Evolutionary conservation across 2,797 vertebrate genomes (phyloP), one percentile per base, ranked within the genome.

Genomic region (Bovichtus variegatus): DNA sequence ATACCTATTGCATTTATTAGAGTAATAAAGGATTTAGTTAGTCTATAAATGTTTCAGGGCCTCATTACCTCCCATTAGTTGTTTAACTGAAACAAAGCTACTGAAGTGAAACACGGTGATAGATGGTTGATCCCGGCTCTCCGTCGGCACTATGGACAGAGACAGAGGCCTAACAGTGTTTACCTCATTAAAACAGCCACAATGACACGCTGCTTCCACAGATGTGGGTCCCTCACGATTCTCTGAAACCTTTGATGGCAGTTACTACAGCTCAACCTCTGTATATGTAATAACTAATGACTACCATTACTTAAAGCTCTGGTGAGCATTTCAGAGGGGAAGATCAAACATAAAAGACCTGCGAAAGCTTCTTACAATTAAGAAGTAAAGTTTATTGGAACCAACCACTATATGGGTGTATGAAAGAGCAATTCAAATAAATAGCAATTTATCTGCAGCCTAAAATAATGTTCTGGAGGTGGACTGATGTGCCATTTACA

Each of bases 71-170:
- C n/a, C n/a, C n/a, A n/a, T 49, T 49, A 49, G 21, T 23, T 2
- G 21, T 49, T 49, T 21, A 25, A 18, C 27, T 13, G 61, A 51
- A 51, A 65, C 6, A 25, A 65, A 51, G 31, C n/a, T 29, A n/a
- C 25, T 44, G 41, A 41, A 49, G 3, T 50, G 34, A 69, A n/a
- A 4, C 5, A 43, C 15, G 53, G 25, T 12, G 15, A 19, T 6
- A 31, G 34, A 38, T 46, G 38, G 29, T 41, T 21, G 54, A 47
- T 23, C 13, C 27, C 25, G 58, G 3, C 11, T 55, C 15, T 12
- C 13, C 19, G 2, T 55, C 53, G 36, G 68, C 21, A 53, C 36
- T 53, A 61, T 9, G 62, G 62, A 54, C 68, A 53, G 67, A n/a
- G 34, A 58, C 46, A 43, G 44, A 10, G 15, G 29, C 59, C 43